Base-by-base conservation (phyloP, 2,113 vertebrate genomes). In the Catagonus wagneri region DNA sequence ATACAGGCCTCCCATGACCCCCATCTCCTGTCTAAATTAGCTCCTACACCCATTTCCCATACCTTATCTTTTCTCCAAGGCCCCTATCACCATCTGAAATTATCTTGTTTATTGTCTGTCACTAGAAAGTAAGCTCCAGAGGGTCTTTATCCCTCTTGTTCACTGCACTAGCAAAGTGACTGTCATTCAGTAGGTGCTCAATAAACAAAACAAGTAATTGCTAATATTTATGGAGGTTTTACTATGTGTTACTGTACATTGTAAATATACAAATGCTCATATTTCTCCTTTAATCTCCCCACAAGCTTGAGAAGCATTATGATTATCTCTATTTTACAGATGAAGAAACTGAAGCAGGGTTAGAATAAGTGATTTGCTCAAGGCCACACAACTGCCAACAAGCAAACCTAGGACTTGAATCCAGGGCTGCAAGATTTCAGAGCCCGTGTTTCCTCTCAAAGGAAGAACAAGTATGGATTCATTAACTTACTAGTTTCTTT, bases 131-230 rank as follows among this genome's bases (percentile, higher is more conserved):
- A 66, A 75, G 29, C 52, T 39, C 36, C 32, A 54, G 0, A 19
- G 9, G 20, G 22, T 87, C 78, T 88, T 92, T 85, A 50, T 54
- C 14, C 60, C 56, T 69, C 50, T 91, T 93, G 25, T 44, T 87
- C 36, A 50, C 17, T 83, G 58, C 20, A 23, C 22, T 60, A 81
- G 60, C 75, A 25, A 80, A 50, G 10, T 61, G 8, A 60, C 19
- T 89, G 27, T 11, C 36, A 27, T 66, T 36, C 25, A 36, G 34
- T 65, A 50, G 56, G 8, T 65, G 54, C 61, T 81, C 61, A 23
- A 27, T 93, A 93, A 80, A 87, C 65, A 83, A 60, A 90, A 81
- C 34, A 83, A 91, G 20, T 72, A 89, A 65, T 85, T 78, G 63
- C 29, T 50, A 84, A 44, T 84, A 92, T 58, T 71, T 85, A 52